Conservation (phyloP, 2,113 vertebrate genomes). For the Ibidorhyncha struthersii region DNA sequence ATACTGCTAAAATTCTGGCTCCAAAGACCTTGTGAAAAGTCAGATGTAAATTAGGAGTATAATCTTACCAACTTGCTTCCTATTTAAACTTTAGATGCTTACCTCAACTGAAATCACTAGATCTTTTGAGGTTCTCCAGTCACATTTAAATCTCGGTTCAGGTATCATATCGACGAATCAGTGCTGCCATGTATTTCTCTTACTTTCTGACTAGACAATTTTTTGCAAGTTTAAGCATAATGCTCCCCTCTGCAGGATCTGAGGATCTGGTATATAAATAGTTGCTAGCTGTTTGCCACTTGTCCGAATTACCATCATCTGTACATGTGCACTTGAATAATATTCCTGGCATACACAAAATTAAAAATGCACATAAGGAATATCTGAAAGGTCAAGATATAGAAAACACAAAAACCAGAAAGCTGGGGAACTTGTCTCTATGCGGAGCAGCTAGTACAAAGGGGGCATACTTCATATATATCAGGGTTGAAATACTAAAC, state of each 20-base stretch:
- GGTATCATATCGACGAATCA: neutral
- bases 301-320: neutral
- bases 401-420: neutral
- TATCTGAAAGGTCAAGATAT: neutral
- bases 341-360: neutral
- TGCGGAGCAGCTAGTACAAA: neutral
- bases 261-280: neutral
- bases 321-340: neutral
- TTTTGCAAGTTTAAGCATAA: neutral
- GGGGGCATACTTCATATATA: neutral
- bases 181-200: neutral
- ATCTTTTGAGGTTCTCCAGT: neutral
- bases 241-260: neutral
- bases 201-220: neutral
- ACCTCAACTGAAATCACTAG: neutral
- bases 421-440: neutral
- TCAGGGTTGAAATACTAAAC: neutral
- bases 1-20: neutral
- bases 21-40: neutral
- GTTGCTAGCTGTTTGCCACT: neutral
- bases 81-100: neutral
- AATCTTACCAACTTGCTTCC: neutral
- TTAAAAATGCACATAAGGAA: neutral
- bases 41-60: neutral
- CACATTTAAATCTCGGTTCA: neutral